Evolutionary conservation across 2,113 vertebrate species (phyloP).

Genomic region (Antechinus flavipes): DNA sequence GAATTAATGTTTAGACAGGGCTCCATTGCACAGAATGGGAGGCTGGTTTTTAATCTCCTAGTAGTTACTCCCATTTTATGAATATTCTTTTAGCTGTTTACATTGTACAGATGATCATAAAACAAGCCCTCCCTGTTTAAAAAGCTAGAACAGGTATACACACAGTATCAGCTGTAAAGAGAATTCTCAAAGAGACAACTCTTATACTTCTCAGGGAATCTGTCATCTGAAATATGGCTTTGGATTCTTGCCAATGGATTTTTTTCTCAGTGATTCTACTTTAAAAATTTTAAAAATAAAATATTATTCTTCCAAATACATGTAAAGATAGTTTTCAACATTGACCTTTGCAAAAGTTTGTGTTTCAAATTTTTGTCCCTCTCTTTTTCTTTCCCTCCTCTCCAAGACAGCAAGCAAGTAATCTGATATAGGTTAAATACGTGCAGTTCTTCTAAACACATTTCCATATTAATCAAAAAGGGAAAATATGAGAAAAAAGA

Average conservation of each 20-base stretch:
- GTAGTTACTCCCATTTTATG: not conserved
- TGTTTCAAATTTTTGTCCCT: too few relatives aligned
- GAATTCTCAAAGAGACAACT: not conserved
- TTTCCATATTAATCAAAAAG: too few relatives aligned
- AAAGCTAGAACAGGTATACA: conserved; percentile 27
- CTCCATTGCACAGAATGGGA: not conserved
- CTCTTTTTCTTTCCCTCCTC: too few relatives aligned
- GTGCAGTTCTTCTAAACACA: too few relatives aligned
- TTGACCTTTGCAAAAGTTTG: too few relatives aligned
- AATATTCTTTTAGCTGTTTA: not conserved
- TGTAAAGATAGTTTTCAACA: too few relatives aligned
- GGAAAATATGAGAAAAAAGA: too few relatives aligned
- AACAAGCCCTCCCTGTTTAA: conserved; percentile 5
- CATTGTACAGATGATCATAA: conserved; percentile 1
- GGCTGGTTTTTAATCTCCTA: not conserved
- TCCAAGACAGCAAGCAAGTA: too few relatives aligned
- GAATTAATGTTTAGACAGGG: not conserved
- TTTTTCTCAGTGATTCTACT: too few relatives aligned
- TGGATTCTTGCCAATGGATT: not conserved
- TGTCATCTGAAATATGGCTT: not conserved
- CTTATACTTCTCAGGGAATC: not conserved
- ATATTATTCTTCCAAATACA: too few relatives aligned
- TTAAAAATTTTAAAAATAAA: too few relatives aligned
- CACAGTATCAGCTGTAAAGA: not conserved
- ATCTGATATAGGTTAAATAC: too few relatives aligned